phyloP scores from a whole-genome alignment of 2,888 invertebrate genomes.

The Diabrotica balteata region DNA sequence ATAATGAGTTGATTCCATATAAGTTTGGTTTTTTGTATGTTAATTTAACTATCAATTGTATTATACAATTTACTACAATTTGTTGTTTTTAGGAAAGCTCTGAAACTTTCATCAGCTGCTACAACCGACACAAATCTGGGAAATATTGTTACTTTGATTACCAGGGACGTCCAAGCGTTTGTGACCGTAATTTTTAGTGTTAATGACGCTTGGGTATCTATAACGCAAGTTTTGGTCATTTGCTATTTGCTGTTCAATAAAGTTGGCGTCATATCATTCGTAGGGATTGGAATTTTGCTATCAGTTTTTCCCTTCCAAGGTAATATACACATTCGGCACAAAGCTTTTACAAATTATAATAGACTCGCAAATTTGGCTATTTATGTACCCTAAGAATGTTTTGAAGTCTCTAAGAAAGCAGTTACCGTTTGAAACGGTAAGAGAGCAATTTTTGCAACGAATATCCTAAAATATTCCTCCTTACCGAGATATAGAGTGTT shows the following conservation, averaged over 20 bases:
- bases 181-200: slow-evolving; percentile 85
- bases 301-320: slow-evolving; percentile 59
- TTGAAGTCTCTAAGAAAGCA: no score
- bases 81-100: slow-evolving; percentile 68
- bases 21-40: no score
- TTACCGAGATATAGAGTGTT: no score
- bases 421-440: no score
- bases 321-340: slow-evolving; percentile 54
- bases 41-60: no score
- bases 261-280: slow-evolving; percentile 63
- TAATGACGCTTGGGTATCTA: slow-evolving; percentile 92
- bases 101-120: slow-evolving; percentile 61
- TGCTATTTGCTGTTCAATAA: slow-evolving; percentile 75
- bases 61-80: no score
- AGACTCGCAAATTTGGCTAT: no score
- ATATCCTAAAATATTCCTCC: no score
- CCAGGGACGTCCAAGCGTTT: slow-evolving; percentile 91
- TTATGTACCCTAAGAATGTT: no score
- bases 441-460: no score
- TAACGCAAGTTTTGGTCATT: slow-evolving; percentile 80
- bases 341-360: no score
- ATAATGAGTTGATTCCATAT: no score
- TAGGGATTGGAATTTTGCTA: slow-evolving; percentile 64
- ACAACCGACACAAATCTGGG: slow-evolving; percentile 74
- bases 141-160: slow-evolving; percentile 83